Conservation (phyloP, 2,797 vertebrate species). For the Parotocinclus haroldoi region DNA sequence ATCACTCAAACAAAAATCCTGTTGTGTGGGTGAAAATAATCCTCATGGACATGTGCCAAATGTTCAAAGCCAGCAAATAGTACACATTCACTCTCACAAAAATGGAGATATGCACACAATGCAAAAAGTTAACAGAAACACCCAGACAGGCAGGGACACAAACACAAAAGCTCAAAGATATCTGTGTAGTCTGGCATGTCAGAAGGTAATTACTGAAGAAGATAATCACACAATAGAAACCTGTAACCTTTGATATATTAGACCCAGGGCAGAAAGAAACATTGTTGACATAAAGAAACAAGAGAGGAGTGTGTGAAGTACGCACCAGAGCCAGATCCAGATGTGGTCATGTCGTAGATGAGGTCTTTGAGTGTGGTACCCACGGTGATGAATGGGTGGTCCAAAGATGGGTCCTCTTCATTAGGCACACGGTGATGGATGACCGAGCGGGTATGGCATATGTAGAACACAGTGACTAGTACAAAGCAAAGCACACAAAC, state of each 20-base stretch:
- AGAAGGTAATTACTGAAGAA: slow-evolving; percentile 28
- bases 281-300: background rate
- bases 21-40: slow-evolving; percentile 7
- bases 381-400: slow-evolving; percentile 93
- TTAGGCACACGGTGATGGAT: slow-evolving; percentile 92
- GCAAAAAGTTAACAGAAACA: slow-evolving; percentile 11
- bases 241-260: background rate
- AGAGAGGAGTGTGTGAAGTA: background rate
- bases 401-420: slow-evolving; percentile 91
- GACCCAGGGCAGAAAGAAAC: background rate
- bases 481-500: slow-evolving; percentile 92
- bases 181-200: slow-evolving; percentile 17
- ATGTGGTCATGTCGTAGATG: slow-evolving; percentile 98
- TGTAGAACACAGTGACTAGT: slow-evolving; percentile 86
- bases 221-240: slow-evolving; percentile 15
- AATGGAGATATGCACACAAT: background rate
- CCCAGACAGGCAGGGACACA: slow-evolving; percentile 30
- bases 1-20: background rate
- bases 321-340: slow-evolving; percentile 92
- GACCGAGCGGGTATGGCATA: slow-evolving; percentile 86
- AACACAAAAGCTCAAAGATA: slow-evolving; percentile 17
- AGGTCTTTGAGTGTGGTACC: slow-evolving; percentile 95
- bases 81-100: background rate
- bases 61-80: background rate
- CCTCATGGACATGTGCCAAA: background rate